phyloP scores from a whole-genome alignment of 1,140 invertebrate species.

The Paramacrobiotus metropolitanus region DNA sequence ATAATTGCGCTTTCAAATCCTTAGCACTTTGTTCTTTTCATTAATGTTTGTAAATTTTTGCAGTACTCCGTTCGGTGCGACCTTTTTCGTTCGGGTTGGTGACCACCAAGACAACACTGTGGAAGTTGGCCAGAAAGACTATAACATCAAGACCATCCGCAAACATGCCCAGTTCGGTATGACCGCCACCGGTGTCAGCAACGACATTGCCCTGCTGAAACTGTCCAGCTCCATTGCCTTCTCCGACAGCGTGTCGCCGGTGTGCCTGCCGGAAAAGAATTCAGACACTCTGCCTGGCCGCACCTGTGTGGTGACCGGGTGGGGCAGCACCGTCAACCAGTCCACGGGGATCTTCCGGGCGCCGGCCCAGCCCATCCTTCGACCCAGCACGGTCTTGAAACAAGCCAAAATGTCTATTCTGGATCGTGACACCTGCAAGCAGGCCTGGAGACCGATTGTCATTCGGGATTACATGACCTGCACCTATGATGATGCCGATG shows the following conservation, averaged over 20 bases:
- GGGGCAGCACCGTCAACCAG: neutral
- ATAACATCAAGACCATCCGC: neutral
- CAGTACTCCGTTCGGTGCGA: no score
- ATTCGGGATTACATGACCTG: neutral
- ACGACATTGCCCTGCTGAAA: neutral
- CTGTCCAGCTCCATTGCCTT: neutral
- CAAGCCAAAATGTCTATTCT: neutral
- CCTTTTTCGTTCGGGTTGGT: neutral
- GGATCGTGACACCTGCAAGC: neutral
- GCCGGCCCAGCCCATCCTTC: neutral
- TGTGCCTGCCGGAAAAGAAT: neutral
- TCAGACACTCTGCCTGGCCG: neutral
- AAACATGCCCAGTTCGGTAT: neutral
- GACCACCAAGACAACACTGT: neutral
- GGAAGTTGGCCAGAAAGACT: neutral
- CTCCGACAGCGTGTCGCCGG: neutral
- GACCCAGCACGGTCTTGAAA: neutral
- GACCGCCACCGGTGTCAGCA: neutral
- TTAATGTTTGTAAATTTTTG: no score
- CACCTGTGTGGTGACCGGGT: neutral
- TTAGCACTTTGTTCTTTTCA: no score
- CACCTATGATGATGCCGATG: neutral
- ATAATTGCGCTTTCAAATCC: no score
- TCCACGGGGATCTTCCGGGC: neutral
- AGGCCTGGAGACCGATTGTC: neutral